A percentile compares a stretch with the other conserved stretches of the same genome.
Conservation (phyloP, 2,113 vertebrate genomes). For the Hippocampus mohnikei region DNA sequence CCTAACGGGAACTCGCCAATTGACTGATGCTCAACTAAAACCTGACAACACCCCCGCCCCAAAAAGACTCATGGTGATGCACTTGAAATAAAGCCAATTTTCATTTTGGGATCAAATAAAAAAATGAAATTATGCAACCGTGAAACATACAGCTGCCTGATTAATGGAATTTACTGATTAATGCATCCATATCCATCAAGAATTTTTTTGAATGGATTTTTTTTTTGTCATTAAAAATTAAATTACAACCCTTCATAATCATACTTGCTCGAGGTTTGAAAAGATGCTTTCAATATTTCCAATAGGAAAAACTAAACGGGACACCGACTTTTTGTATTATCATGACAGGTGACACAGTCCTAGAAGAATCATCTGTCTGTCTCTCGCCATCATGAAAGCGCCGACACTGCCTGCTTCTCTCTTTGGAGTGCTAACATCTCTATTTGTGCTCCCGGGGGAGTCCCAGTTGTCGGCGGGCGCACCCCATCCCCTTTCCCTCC, state of each 20-base stretch:
- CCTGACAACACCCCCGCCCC: too few relatives aligned
- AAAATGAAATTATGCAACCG: too few relatives aligned
- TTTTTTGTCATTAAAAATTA: neutral
- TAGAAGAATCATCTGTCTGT: conserved; percentile 25
- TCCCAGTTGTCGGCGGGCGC: conserved; percentile 52
- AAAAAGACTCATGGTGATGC: too few relatives aligned
- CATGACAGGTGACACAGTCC: conserved; percentile 15
- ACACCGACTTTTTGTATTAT: neutral
- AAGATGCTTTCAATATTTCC: neutral
- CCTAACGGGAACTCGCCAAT: too few relatives aligned
- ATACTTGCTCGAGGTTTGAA: neutral
- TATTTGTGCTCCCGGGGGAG: conserved; percentile 65
- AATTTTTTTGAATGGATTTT: too few relatives aligned
- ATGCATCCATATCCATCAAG: too few relatives aligned
- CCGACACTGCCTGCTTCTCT: conserved; percentile 39
- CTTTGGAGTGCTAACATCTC: conserved; percentile 64
- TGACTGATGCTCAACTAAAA: too few relatives aligned
- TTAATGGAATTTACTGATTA: too few relatives aligned
- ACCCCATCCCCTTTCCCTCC: conserved; percentile 48
- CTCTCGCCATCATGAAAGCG: conserved; percentile 52
- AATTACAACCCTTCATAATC: too few relatives aligned
- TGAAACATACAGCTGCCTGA: too few relatives aligned
- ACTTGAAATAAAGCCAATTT: too few relatives aligned
- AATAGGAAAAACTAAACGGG: neutral
- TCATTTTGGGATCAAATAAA: too few relatives aligned